phyloP scores from a whole-genome alignment of 2,113 vertebrate genomes.

The Albula glossodonta region DNA sequence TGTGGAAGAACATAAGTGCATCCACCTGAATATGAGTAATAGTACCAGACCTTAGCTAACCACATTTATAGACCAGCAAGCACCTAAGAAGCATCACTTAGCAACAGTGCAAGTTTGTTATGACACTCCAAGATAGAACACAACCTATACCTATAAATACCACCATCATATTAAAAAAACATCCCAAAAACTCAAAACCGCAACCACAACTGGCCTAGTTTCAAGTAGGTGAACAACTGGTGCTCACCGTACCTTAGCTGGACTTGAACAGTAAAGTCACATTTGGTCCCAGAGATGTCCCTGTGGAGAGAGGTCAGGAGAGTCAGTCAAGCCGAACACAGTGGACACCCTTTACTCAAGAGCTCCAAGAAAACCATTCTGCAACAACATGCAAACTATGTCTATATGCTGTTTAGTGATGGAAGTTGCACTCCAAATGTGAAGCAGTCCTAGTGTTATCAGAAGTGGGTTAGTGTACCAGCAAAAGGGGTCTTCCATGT shows the following conservation, averaged over 20 bases:
- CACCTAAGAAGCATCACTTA: too few species aligned
- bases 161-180: too few species aligned
- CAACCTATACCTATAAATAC: too few species aligned
- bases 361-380: neutral
- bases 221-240: neutral
- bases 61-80: too few species aligned
- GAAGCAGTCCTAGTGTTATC: neutral
- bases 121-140: too few species aligned
- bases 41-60: too few species aligned
- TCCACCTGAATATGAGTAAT: too few species aligned
- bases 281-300: slow-evolving; percentile 99
- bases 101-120: too few species aligned
- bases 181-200: too few species aligned
- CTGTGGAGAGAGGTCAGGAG: slow-evolving; percentile 61
- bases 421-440: neutral
- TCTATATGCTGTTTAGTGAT: neutral
- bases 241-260: slow-evolving; percentile 82
- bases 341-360: too few species aligned
- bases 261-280: slow-evolving; percentile 98
- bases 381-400: neutral
- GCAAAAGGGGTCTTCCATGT: neutral
- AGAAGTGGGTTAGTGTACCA: neutral
- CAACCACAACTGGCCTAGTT: neutral
- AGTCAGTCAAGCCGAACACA: neutral
- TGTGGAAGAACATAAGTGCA: too few species aligned